Conservation (phyloP, 2,797 vertebrate species). For the Rhynchonycteris naso region DNA sequence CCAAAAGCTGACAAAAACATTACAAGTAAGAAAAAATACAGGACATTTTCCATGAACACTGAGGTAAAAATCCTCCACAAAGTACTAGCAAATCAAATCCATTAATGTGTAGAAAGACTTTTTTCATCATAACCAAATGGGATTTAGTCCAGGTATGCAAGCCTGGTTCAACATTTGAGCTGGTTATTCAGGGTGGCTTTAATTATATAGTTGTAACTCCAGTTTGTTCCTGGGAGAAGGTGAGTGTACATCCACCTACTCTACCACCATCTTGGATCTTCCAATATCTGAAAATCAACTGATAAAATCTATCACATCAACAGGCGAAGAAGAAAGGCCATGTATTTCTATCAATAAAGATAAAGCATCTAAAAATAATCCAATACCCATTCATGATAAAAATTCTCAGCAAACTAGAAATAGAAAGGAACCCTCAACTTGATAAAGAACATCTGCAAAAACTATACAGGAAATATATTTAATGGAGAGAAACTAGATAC, state of each 20-base stretch:
- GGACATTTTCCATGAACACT: background rate
- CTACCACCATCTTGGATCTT: too few relatives aligned
- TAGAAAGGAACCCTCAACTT: background rate
- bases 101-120: background rate
- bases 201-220: too few relatives aligned
- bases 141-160: background rate
- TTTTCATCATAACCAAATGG: background rate
- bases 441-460: background rate
- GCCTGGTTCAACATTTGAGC: background rate
- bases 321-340: background rate
- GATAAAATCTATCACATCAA: background rate
- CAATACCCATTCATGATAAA: background rate
- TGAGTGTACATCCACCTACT: too few relatives aligned
- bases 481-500: background rate
- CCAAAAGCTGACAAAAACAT: background rate
- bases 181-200: too few relatives aligned
- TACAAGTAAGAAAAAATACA: background rate
- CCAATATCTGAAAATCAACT: background rate
- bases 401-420: slow-evolving; percentile 4
- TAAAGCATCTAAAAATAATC: background rate
- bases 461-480: background rate
- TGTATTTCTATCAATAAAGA: background rate
- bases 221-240: too few relatives aligned
- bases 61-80: background rate
- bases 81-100: background rate